Evolutionary conservation across 1,140 invertebrate genomes (phyloP).

Genomic region (Bicyclus anynana): DNA sequence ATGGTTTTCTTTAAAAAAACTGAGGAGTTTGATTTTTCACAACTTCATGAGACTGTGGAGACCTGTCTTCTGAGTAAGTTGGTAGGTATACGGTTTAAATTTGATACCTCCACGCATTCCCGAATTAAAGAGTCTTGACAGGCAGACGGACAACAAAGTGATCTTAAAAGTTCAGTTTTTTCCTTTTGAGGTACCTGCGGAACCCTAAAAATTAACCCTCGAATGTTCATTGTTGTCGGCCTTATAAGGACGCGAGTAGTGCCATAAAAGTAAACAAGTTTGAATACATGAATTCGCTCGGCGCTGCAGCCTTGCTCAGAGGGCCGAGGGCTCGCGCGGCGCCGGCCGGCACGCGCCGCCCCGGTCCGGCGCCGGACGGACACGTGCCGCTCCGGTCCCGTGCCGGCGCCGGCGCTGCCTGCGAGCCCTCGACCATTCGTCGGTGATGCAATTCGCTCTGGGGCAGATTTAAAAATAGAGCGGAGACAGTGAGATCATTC

Average conservation of each 20-base stretch:
- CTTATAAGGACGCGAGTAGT: constrained; percentile 47
- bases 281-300: constrained; percentile 56
- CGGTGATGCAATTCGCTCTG: constrained; percentile 38
- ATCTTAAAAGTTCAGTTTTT: too few species aligned
- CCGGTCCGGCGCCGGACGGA: too few species aligned
- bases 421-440: constrained; percentile 19
- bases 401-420: constrained; percentile 6
- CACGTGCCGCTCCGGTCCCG: too few species aligned
- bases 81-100: too few species aligned
- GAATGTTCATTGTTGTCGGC: constrained; percentile 48
- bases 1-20: too few species aligned
- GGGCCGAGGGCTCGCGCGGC: constrained; percentile 46
- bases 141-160: too few species aligned
- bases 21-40: too few species aligned
- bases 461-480: constrained; percentile 12
- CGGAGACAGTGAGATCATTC: constrained; percentile 42
- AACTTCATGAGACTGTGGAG: too few species aligned
- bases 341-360: constrained; percentile 39
- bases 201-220: constrained; percentile 60
- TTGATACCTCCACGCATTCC: too few species aligned
- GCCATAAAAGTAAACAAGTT: constrained; percentile 70
- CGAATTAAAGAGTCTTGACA: too few species aligned
- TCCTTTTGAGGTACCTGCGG: too few species aligned
- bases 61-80: too few species aligned
- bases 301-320: constrained; percentile 47